These are phyloP conservation scores for Platygyra sinensis DNA, from an alignment of 64 coral and sea anemone species.

Conservation along the genomic window DNA sequence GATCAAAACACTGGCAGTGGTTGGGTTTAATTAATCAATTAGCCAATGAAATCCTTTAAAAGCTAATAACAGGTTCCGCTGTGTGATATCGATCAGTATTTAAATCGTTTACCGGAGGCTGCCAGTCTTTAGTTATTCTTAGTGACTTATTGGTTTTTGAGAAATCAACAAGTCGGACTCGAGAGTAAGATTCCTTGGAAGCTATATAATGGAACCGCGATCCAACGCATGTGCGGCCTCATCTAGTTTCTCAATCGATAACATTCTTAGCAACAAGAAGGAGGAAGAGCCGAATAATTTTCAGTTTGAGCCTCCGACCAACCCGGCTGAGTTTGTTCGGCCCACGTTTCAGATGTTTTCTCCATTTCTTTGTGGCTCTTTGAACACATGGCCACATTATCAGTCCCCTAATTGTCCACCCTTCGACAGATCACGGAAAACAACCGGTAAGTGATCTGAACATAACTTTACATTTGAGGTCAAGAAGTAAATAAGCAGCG, in stretches of 20 bases:
- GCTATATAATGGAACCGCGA: background rate
- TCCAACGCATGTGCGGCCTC: background rate
- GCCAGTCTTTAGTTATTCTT: background rate
- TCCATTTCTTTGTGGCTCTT: background rate
- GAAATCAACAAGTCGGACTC: background rate
- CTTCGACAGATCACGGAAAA: slow-evolving; percentile 8
- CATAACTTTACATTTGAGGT: background rate
- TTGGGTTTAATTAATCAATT: slow-evolving; percentile 50
- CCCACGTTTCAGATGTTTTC: background rate
- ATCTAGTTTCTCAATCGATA: slow-evolving; percentile 41
- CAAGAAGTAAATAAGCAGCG: background rate
- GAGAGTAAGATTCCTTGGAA: background rate
- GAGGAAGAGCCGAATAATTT: background rate
- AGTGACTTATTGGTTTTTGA: background rate
- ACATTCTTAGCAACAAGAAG: slow-evolving; percentile 20
- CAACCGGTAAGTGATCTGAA: slow-evolving; percentile 15
- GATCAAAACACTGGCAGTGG: background rate
- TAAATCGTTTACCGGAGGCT: slow-evolving; percentile 14
- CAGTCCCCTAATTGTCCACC: background rate
- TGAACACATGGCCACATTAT: background rate
- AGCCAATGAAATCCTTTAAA: slow-evolving; percentile 38
- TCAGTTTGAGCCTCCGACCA: background rate
- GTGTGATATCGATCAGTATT: slow-evolving; percentile 48
- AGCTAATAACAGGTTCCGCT: slow-evolving; percentile 36
- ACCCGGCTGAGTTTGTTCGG: background rate